A percentile compares a stretch with the other conserved stretches of the same genome.
phyloP scores from a whole-genome alignment of 1,140 invertebrate species.

The Bombus huntii region DNA sequence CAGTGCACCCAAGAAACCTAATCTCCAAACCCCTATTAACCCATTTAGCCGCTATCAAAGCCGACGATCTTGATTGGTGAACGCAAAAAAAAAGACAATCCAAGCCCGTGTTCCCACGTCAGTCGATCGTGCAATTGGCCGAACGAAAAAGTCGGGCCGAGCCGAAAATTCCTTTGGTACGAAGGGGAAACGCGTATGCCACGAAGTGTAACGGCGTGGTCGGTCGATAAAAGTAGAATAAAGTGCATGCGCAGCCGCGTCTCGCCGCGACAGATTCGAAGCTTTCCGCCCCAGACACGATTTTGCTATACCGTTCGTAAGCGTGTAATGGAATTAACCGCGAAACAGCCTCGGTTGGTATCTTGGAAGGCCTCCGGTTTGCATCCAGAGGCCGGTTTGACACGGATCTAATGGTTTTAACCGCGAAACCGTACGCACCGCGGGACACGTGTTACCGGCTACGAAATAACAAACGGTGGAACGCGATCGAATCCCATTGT shows the following conservation, averaged over 20 bases:
- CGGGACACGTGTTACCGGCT: conserved; percentile 50
- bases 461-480: conserved; percentile 21
- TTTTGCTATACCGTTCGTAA: neutral
- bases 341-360: conserved; percentile 44
- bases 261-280: conserved; percentile 6
- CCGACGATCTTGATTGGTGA: neutral
- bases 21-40: neutral
- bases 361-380: conserved; percentile 58
- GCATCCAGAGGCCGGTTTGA: conserved; percentile 45
- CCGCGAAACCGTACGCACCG: conserved; percentile 61
- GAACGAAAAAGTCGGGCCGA: neutral
- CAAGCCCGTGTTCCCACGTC: neutral
- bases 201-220: conserved; percentile 24
- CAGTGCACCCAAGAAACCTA: neutral
- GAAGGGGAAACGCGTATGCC: neutral
- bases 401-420: conserved; percentile 70
- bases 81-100: too few species aligned
- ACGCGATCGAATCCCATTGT: conserved; percentile 43
- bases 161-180: conserved; percentile 7
- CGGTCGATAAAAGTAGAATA: conserved; percentile 60
- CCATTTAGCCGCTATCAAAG: neutral
- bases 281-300: neutral
- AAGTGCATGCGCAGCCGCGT: conserved; percentile 53
- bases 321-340: conserved; percentile 62
- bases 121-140: neutral